A percentile compares a stretch with the other conserved stretches of the same genome.
Evolutionary conservation across 2,113 vertebrate species (phyloP).

Genomic region (Centropus unirufus): DNA sequence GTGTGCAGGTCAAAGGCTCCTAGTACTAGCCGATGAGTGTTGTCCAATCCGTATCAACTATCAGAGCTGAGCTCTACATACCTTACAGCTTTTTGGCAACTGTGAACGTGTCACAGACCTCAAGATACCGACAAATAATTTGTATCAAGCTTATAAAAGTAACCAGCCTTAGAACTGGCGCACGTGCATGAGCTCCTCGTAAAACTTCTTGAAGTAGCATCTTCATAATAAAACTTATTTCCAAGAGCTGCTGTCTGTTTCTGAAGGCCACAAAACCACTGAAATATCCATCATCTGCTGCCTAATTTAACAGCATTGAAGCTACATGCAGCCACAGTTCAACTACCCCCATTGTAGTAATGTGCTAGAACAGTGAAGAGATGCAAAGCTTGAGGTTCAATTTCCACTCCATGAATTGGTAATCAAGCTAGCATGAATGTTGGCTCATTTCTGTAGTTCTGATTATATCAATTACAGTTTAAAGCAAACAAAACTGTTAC

Average conservation of each 20-base stretch:
- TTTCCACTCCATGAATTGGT: background rate
- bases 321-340: background rate
- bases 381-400: background rate
- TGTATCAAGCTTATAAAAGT: background rate
- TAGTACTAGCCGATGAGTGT: background rate
- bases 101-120: too few relatives aligned
- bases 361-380: background rate
- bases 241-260: background rate
- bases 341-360: accelerated
- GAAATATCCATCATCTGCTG: background rate
- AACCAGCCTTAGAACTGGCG: background rate
- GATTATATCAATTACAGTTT: background rate
- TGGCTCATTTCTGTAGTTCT: background rate
- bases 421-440: background rate
- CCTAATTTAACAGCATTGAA: background rate
- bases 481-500: background rate
- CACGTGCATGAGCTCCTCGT: background rate
- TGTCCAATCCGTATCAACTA: background rate
- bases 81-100: background rate
- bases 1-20: background rate
- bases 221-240: background rate
- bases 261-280: background rate
- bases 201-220: background rate
- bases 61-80: background rate
- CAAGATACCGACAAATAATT: background rate